Percentiles rank a stretch among this genome's conserved stretches.
Conservation (phyloP, 2,888 invertebrate genomes). For the Scrobipalpa atriplicella region DNA sequence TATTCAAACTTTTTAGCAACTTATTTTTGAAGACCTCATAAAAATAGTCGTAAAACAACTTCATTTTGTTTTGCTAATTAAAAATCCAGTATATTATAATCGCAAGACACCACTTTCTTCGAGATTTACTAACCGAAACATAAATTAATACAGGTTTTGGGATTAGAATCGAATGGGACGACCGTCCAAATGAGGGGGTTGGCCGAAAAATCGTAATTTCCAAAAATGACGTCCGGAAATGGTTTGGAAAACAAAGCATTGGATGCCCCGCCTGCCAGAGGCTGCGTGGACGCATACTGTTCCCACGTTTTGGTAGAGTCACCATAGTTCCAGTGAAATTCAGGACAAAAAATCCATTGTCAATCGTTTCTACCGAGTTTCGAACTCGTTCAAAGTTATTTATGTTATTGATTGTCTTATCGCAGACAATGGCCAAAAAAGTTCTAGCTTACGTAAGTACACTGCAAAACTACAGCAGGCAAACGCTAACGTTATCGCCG, state of each 20-base stretch:
- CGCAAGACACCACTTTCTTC: not conserved
- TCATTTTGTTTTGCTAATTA: not conserved
- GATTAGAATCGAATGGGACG: slow-evolving; percentile 35
- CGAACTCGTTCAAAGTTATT: too few relatives aligned
- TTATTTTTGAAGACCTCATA: not conserved
- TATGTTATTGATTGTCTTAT: too few relatives aligned
- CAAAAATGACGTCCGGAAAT: slow-evolving; percentile 74
- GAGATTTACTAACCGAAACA: not conserved
- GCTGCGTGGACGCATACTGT: slow-evolving; percentile 65
- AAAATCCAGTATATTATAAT: not conserved
- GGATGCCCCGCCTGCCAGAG: slow-evolving; percentile 63
- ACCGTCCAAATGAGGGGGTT: slow-evolving; percentile 38
- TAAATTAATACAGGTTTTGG: slow-evolving; percentile 17
- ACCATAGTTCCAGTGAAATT: slow-evolving; percentile 38
- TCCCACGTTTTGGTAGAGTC: slow-evolving; percentile 68
- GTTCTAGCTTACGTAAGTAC: too few relatives aligned
- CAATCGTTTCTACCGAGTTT: too few relatives aligned
- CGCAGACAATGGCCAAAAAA: too few relatives aligned
- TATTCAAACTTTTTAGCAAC: too few relatives aligned
- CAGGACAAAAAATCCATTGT: not conserved
- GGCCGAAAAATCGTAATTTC: slow-evolving; percentile 57
- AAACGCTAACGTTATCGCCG: too few relatives aligned
- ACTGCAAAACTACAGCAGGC: too few relatives aligned
- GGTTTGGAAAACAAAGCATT: slow-evolving; percentile 75
- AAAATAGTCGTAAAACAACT: not conserved